Evolutionary conservation across 2,888 invertebrate species (phyloP).

Genomic region (Atethmia centrago): DNA sequence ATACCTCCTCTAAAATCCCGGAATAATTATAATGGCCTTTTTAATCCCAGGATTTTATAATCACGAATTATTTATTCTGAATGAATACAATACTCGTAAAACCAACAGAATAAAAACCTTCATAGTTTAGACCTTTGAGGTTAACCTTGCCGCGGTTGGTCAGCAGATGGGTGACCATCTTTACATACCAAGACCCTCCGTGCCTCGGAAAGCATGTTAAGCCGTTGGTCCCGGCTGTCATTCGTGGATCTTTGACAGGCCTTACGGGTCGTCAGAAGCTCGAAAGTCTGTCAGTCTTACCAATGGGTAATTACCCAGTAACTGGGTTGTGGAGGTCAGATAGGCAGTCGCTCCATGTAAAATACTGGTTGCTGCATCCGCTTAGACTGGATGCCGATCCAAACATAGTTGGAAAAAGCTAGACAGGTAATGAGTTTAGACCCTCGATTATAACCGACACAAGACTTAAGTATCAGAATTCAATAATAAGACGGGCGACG

Average conservation of each 20-base stretch:
- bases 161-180: background rate
- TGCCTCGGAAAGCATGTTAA: background rate
- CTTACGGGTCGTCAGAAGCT: no score
- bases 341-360: background rate
- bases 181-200: no score
- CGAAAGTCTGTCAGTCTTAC: constrained; percentile 1
- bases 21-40: no score
- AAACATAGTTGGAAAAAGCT: background rate
- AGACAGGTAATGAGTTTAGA: no score
- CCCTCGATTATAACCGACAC: background rate
- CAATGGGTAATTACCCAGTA: background rate
- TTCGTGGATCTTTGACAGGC: background rate
- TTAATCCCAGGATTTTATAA: no score
- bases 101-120: constrained; percentile 8
- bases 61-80: no score
- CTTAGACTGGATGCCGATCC: background rate
- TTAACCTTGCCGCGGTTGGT: background rate
- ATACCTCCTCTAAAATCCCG: no score
- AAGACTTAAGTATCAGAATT: background rate
- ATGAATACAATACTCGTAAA: constrained; percentile 6
- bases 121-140: no score
- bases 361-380: background rate
- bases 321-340: background rate
- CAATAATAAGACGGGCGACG: background rate
- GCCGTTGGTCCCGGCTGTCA: background rate